These are phyloP conservation scores for Stomatorhinus walkeri DNA, from an alignment of 2,797 vertebrate genomes.

Conservation along the genomic window DNA sequence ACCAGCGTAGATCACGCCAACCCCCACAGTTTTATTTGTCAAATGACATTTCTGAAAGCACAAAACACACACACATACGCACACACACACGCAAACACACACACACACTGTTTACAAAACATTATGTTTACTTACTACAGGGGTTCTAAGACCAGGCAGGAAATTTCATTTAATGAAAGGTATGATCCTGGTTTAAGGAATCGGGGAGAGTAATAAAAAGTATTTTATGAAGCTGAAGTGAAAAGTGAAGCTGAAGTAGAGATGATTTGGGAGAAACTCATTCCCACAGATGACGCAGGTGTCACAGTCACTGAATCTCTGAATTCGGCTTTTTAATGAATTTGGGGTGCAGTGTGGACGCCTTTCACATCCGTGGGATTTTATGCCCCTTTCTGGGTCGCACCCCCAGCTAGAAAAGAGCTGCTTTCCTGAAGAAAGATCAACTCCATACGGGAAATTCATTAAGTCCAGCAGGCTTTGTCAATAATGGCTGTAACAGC, in stretches of 20 bases:
- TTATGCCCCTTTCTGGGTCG: not conserved
- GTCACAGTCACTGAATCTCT: not conserved
- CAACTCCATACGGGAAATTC: conserved; percentile 5
- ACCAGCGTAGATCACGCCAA: not conserved
- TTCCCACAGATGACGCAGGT: not conserved
- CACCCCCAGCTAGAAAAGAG: not conserved
- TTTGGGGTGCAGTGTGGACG: not conserved
- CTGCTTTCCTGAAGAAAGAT: not conserved
- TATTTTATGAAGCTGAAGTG: not conserved
- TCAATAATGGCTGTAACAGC: conserved; percentile 5
- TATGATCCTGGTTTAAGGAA: not conserved
- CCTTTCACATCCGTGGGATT: not conserved
- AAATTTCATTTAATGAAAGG: not conserved
- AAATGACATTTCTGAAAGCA: not conserved
- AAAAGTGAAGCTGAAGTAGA: not conserved
- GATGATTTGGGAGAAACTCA: not conserved
- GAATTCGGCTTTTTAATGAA: conserved; percentile 7
- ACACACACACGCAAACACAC: not conserved
- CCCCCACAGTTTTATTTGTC: not conserved
- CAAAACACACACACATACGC: not conserved
- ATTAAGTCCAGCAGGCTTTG: not conserved
- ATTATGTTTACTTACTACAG: not conserved
- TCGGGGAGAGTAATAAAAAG: not conserved
- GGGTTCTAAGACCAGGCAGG: not conserved
- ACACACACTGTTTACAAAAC: not conserved